These are phyloP conservation scores for Antennarius striatus DNA, from an alignment of 2,113 vertebrate genomes.

Conservation along the genomic window DNA sequence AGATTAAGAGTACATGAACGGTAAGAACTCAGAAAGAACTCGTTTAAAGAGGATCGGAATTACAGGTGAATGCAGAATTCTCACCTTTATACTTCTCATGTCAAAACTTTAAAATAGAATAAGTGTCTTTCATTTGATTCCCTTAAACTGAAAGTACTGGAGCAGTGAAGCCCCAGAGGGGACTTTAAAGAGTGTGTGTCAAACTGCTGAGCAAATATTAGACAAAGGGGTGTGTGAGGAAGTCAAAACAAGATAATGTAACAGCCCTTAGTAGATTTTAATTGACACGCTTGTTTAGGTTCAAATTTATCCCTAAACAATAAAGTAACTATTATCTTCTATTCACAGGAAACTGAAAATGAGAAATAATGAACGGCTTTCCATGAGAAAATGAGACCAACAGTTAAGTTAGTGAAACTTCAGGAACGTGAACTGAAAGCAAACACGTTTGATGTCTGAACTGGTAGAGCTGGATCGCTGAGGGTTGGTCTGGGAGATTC, in stretches of 20 bases:
- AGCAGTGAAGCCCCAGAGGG: background rate
- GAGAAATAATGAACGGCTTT: background rate
- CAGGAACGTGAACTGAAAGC: slow-evolving; percentile 4
- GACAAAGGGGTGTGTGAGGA: slow-evolving; percentile 33
- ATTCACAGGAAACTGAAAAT: background rate
- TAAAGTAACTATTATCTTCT: background rate
- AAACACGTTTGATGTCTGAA: background rate
- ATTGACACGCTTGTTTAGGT: slow-evolving; percentile 20
- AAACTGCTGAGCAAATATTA: slow-evolving; percentile 54
- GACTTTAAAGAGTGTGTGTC: slow-evolving; percentile 1
- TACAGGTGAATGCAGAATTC: too few relatives aligned
- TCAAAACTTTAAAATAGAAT: too few relatives aligned
- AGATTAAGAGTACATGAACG: too few relatives aligned
- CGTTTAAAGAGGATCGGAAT: too few relatives aligned
- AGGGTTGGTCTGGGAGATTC: background rate
- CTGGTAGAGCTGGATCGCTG: background rate
- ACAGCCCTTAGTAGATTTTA: slow-evolving; percentile 15
- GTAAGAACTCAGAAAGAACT: too few relatives aligned
- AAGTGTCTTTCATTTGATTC: too few relatives aligned
- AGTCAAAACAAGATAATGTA: background rate
- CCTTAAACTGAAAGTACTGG: too few relatives aligned
- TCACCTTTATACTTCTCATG: too few relatives aligned
- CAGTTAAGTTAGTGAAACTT: slow-evolving; percentile 8
- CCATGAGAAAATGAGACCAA: background rate
- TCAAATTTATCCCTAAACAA: too few relatives aligned